Conservation (phyloP, 2,888 invertebrate species). For the Mythimna impura region DNA sequence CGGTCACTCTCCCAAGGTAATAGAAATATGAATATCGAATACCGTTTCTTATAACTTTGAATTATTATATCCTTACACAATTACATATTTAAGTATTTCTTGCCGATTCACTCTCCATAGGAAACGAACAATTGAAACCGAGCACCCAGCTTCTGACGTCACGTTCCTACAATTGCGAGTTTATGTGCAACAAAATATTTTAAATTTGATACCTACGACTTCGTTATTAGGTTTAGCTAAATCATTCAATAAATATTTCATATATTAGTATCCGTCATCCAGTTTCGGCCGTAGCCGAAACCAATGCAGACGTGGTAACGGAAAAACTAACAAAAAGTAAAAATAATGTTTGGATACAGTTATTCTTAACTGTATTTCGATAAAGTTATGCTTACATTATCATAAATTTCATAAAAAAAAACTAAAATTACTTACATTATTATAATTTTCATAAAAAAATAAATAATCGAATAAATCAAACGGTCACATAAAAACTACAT, state of each 20-base stretch:
- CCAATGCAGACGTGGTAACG: no score
- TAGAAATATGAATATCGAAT: constrained; percentile 52
- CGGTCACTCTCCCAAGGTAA: constrained; percentile 66
- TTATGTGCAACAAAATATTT: background rate
- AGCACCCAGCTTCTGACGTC: background rate
- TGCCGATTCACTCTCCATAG: background rate
- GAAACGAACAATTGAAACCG: background rate
- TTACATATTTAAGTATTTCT: background rate
- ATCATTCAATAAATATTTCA: no score
- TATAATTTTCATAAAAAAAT: background rate
- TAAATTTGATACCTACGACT: background rate
- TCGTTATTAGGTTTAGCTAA: background rate
- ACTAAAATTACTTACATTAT: no score
- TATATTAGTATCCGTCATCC: no score
- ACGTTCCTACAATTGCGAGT: background rate
- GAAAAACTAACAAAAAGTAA: no score
- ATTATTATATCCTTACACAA: background rate
- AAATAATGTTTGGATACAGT: no score
- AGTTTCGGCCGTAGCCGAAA: no score
- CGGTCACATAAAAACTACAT: no score
- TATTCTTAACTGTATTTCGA: no score
- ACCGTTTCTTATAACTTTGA: background rate
- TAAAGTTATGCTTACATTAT: no score
- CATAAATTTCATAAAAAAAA: no score
- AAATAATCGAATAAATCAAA: background rate